Percentiles rank a stretch among this genome's conserved stretches.
Evolutionary conservation across 2,797 vertebrate species (phyloP).

Genomic region (Diplodus sargus): DNA sequence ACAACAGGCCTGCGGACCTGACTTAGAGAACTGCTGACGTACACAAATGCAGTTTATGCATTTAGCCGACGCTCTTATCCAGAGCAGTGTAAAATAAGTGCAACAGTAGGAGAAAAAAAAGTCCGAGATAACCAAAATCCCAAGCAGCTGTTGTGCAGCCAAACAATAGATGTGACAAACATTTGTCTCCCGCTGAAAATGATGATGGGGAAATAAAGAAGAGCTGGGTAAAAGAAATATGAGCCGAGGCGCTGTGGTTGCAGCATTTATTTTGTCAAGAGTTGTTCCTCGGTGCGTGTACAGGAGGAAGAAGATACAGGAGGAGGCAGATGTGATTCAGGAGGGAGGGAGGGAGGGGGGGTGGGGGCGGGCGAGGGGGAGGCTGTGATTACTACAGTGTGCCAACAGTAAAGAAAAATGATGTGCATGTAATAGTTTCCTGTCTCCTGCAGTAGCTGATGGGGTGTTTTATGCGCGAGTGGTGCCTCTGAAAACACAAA

Average conservation of each 20-base stretch:
- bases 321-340: constrained; percentile 44
- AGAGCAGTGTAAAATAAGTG: constrained; percentile 22
- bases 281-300: neutral
- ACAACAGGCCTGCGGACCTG: constrained; percentile 9
- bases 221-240: constrained; percentile 34
- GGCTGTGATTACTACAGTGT: constrained; percentile 52
- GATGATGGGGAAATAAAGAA: constrained; percentile 44
- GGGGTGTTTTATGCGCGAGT: constrained; percentile 66
- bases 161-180: constrained; percentile 54
- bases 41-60: constrained; percentile 38
- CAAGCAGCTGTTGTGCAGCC: constrained; percentile 40
- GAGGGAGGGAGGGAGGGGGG: neutral
- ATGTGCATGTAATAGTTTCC: constrained; percentile 72
- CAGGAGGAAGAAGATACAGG: constrained; percentile 54
- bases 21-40: constrained; percentile 50
- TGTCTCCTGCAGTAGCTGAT: constrained; percentile 69
- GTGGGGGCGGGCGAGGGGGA: neutral
- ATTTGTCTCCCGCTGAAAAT: constrained; percentile 34
- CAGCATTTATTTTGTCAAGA: constrained; percentile 53
- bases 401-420: constrained; percentile 75
- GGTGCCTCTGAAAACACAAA: constrained; percentile 48
- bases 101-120: constrained; percentile 13
- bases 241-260: constrained; percentile 38
- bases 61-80: constrained; percentile 53
- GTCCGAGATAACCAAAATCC: constrained; percentile 37